These are phyloP conservation scores for Anoncus sp. DNA, from an alignment of 2,888 invertebrate species.

Conservation along the genomic window DNA sequence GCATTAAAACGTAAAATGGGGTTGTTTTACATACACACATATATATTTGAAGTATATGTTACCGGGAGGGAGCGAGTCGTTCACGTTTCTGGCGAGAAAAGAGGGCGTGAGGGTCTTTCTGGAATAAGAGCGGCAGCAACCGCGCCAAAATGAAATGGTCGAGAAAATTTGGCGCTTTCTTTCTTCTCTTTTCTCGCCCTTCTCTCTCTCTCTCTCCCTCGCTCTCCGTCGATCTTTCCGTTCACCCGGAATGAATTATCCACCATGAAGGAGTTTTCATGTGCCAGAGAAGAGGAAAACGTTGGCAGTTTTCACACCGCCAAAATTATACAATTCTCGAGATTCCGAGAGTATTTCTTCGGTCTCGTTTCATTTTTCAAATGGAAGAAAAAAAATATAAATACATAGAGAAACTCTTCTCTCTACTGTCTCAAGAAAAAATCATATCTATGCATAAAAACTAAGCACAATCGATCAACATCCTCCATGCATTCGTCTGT, in stretches of 20 bases:
- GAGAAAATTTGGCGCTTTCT: conserved; percentile 29
- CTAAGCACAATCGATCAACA: conserved; percentile 29
- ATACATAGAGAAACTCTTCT: neutral
- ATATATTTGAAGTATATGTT: neutral
- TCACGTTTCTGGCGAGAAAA: conserved; percentile 24
- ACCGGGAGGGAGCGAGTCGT: conserved; percentile 22
- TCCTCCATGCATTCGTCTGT: conserved; percentile 28
- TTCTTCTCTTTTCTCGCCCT: conserved; percentile 7
- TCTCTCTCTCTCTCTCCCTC: conserved; percentile 1
- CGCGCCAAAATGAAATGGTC: conserved; percentile 44
- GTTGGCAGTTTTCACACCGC: conserved; percentile 9
- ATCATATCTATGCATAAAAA: conserved; percentile 3
- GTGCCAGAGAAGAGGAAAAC: neutral
- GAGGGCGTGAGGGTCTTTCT: conserved; percentile 23
- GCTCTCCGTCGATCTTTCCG: neutral
- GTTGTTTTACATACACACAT: neutral
- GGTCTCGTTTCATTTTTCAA: neutral
- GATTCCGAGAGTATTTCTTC: conserved; percentile 14
- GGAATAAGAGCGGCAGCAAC: conserved; percentile 24
- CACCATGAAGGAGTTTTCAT: conserved; percentile 21
- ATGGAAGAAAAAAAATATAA: neutral
- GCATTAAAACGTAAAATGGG: conserved; percentile 24
- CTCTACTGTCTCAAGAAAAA: neutral
- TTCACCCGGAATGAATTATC: conserved; percentile 27
- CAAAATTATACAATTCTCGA: conserved; percentile 23